Conservation (phyloP, 2,888 invertebrate genomes). For the Adineta ricciae region DNA sequence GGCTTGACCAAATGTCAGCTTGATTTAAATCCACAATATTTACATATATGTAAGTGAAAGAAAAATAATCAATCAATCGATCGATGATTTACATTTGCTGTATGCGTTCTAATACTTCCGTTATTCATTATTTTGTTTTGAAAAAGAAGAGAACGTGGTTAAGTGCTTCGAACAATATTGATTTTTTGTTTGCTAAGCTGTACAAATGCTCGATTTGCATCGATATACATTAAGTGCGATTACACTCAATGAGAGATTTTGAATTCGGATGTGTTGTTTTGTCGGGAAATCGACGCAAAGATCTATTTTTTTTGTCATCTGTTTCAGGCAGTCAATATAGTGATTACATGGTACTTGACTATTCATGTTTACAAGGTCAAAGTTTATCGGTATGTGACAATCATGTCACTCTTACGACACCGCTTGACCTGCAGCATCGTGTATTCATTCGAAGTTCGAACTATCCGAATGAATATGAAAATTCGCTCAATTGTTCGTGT, state of each 20-base stretch:
- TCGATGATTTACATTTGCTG: not conserved
- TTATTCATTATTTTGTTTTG: not conserved
- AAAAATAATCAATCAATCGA: not conserved
- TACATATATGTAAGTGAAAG: constrained; percentile 19
- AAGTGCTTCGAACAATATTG: not conserved
- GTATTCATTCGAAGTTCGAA: not conserved
- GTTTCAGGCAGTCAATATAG: constrained; percentile 14
- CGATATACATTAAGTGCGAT: not conserved
- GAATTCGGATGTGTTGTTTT: too few species aligned
- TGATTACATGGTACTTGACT: constrained; percentile 19
- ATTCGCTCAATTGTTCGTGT: not conserved
- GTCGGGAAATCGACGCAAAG: too few species aligned
- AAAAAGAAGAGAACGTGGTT: not conserved
- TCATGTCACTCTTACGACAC: not conserved
- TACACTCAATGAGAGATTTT: not conserved
- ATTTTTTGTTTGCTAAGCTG: constrained; percentile 3
- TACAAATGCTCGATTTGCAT: not conserved
- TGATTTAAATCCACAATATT: constrained; percentile 17
- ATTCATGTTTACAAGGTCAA: constrained; percentile 12
- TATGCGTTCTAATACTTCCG: not conserved
- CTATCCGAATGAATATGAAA: constrained; percentile 12
- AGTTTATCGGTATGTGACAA: not conserved
- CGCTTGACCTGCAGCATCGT: not conserved
- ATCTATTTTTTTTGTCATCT: too few species aligned
- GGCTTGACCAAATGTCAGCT: not conserved